Conservation (phyloP, 2,888 invertebrate species). For the Oxyteleia sp. region DNA sequence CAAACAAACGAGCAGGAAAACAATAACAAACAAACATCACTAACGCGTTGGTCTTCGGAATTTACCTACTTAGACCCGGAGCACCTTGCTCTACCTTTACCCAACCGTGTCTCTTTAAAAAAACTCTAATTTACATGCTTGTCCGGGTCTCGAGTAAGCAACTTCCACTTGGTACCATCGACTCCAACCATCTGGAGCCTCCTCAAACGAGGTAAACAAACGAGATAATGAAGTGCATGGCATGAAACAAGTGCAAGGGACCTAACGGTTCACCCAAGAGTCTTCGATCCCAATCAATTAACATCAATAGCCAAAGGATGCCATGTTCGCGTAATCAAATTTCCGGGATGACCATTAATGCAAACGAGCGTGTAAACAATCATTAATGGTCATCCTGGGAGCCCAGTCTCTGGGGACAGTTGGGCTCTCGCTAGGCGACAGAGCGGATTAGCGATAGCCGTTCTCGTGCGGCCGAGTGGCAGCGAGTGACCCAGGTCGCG, state of each 20-base stretch:
- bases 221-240: slow-evolving; percentile 2
- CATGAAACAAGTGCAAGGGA: slow-evolving; percentile 4
- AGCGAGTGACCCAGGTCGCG: slow-evolving; percentile 60
- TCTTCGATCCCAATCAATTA: slow-evolving; percentile 3
- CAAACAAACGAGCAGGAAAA: too few relatives aligned
- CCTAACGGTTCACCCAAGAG: background rate
- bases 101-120: too few relatives aligned
- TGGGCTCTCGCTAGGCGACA: slow-evolving; percentile 7
- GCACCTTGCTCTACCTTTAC: background rate
- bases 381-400: slow-evolving; percentile 46
- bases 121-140: slow-evolving; percentile 9
- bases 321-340: slow-evolving; percentile 36
- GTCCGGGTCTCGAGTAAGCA: slow-evolving; percentile 19
- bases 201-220: slow-evolving; percentile 14
- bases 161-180: slow-evolving; percentile 25
- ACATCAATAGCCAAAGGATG: background rate
- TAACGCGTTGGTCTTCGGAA: slow-evolving; percentile 82
- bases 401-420: slow-evolving; percentile 13
- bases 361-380: slow-evolving; percentile 41
- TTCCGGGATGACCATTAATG: slow-evolving; percentile 19
- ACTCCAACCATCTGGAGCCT: background rate
- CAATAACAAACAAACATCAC: slow-evolving; percentile 81
- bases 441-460: slow-evolving; percentile 30
- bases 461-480: slow-evolving; percentile 32
- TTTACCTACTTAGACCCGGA: background rate